Evolutionary conservation across 2,888 invertebrate genomes (phyloP), one percentile per base, ranked within the genome.

Genomic region (Tenthredo amoena): DNA sequence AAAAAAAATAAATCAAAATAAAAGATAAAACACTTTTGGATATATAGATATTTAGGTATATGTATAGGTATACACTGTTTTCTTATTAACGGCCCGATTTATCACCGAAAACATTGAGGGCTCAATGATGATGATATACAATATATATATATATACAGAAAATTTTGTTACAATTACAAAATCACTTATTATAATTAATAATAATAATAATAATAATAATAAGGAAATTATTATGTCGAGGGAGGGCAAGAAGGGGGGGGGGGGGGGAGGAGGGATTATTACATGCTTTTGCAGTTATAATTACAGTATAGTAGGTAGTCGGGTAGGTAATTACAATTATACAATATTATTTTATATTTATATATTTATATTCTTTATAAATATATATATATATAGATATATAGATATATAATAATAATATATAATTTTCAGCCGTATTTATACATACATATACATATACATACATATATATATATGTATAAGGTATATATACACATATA

Each of bases 381-480:
- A 58, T 58, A 58, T 58, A 58, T 21, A 58, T 55, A 55, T 55
- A 68, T 68, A 34, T 31, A 68, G 34, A 31, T 72, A 72, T 37
- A 55, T 71, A 74, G 47, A 71, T 84, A 71, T 84, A 72, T 87
- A 85, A 58, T 86, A 88, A 88, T 74, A 85, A 62, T 74, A 86
- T 87, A 43, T 62, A 62, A 62, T 47, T 26, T 15, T 62, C 62
- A 62, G 62, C 62, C 26, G 26, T 62, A 26, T 62, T 62, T 55
- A 34, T 74, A 86, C 55, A 86, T 87, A 87, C 87, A 31, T 86
- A 85, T 86, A 81, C 76, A 85, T 47, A 43, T 74, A 86, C 62
- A 86, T 87, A 88, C 87, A 5, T 86, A 81, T 81, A 85, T 47
- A 43, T 74, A 86, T 68, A 86, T 87, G 87, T 87, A 5, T 86